Percentiles rank a stretch among this genome's conserved stretches.
Conservation (phyloP, 2,113 vertebrate species). For the Dendropsophus ebraccatus region DNA sequence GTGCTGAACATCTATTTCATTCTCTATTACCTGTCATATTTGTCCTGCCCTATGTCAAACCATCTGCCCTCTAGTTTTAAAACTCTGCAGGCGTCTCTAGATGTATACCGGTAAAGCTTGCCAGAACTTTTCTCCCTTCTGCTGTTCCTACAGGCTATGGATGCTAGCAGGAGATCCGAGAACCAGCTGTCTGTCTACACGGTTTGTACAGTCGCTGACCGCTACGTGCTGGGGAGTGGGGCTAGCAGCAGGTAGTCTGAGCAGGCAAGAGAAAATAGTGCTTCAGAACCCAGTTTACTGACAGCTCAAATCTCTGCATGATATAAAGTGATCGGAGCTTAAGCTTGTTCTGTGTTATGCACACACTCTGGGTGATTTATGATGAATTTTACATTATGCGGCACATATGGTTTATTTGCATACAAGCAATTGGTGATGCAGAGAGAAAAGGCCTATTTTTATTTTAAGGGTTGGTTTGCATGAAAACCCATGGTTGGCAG, state of each 20-base stretch:
- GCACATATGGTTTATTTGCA: neutral
- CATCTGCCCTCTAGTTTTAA: slow-evolving; percentile 42
- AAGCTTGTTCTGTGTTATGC: slow-evolving; percentile 1
- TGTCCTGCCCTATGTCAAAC: slow-evolving; percentile 41
- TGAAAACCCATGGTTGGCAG: too few relatives aligned
- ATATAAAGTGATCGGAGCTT: neutral
- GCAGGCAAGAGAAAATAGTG: neutral
- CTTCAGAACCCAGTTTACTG: slow-evolving; percentile 2
- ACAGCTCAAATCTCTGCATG: slow-evolving; percentile 2
- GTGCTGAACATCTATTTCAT: slow-evolving; percentile 22
- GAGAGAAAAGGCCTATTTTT: neutral
- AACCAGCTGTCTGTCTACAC: slow-evolving; percentile 46
- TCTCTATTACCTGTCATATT: slow-evolving; percentile 50
- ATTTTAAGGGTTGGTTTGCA: neutral
- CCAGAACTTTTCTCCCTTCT: slow-evolving; percentile 29
- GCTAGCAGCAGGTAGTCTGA: slow-evolving; percentile 6
- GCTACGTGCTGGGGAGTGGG: slow-evolving; percentile 9
- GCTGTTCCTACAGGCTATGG: neutral
- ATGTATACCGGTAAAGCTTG: slow-evolving; percentile 5
- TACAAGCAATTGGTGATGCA: neutral
- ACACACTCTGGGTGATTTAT: neutral
- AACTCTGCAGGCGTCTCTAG: slow-evolving; percentile 30
- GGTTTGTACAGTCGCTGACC: slow-evolving; percentile 50
- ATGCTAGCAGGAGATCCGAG: slow-evolving; percentile 36
- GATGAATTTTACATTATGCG: neutral